phyloP scores from a whole-genome alignment of 2,113 vertebrate species.

The Gopherus evgoodei region DNA sequence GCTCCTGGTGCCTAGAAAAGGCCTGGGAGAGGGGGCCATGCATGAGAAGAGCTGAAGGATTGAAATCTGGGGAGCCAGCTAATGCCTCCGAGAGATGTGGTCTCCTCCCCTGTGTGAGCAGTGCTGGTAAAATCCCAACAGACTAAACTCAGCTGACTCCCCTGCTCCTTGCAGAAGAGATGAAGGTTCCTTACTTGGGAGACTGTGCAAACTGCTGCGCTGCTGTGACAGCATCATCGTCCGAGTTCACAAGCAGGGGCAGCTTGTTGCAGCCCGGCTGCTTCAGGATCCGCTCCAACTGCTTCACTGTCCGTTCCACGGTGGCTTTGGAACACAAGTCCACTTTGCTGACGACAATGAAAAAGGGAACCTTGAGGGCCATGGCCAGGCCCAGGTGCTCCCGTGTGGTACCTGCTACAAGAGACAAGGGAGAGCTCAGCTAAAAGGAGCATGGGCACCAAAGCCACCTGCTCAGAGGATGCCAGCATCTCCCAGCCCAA shows the following conservation, averaged over 20 bases:
- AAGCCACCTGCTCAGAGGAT: background rate
- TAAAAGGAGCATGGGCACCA: background rate
- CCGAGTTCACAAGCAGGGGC: conserved; percentile 88
- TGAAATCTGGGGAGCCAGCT: background rate
- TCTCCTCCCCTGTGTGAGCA: background rate
- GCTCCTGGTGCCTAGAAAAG: background rate
- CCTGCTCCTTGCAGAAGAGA: background rate
- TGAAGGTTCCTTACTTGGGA: conserved; percentile 85
- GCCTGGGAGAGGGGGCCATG: background rate
- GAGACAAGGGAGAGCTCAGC: conserved; percentile 40
- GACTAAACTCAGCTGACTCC: background rate
- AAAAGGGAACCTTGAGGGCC: conserved; percentile 98
- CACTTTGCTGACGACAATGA: conserved; percentile 97
- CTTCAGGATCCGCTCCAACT: conserved; percentile 94
- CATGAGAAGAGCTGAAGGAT: background rate
- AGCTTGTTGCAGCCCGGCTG: conserved; percentile 98
- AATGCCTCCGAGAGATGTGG: background rate
- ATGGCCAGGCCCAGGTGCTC: conserved; percentile 97
- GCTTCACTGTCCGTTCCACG: conserved; percentile 94
- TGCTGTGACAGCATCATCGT: conserved; percentile 95
- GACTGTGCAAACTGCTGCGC: conserved; percentile 97
- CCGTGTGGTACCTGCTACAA: conserved; percentile 92
- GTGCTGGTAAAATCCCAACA: background rate
- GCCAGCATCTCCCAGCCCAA: background rate
- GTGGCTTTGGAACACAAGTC: conserved; percentile 93